Evolutionary conservation across 2,888 invertebrate genomes (phyloP).

Genomic region (Eupeodes luniger): DNA sequence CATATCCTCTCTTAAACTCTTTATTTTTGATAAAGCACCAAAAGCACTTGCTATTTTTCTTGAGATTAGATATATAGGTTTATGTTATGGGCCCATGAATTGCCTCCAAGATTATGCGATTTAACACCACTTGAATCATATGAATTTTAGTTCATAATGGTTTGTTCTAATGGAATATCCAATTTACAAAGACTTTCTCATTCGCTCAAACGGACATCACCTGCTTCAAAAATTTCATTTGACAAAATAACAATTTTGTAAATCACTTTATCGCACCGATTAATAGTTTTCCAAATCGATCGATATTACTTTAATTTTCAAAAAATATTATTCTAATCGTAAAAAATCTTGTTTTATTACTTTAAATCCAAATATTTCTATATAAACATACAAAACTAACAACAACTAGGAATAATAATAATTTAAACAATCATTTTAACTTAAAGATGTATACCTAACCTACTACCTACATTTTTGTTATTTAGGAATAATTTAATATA

Average conservation of each 20-base stretch:
- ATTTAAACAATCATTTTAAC: conserved; percentile 4
- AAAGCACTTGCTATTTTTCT: too few relatives aligned
- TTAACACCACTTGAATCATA: too few relatives aligned
- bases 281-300: neutral
- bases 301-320: neutral
- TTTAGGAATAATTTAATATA: neutral
- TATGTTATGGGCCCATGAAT: too few relatives aligned
- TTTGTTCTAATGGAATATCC: too few relatives aligned
- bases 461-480: neutral
- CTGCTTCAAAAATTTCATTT: too few relatives aligned
- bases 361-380: neutral
- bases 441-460: neutral
- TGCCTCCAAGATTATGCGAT: too few relatives aligned
- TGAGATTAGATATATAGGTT: too few relatives aligned
- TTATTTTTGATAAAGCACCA: too few relatives aligned
- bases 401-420: neutral
- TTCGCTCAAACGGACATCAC: too few relatives aligned
- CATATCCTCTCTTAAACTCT: too few relatives aligned
- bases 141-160: too few relatives aligned
- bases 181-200: too few relatives aligned
- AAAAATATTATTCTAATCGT: neutral
- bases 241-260: neutral
- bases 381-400: neutral
- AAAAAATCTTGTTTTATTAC: conserved; percentile 4
- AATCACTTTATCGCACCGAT: neutral